Evolutionary conservation across 2,888 invertebrate genomes (phyloP).

Genomic region (Mesorhabditis spiculigera): DNA sequence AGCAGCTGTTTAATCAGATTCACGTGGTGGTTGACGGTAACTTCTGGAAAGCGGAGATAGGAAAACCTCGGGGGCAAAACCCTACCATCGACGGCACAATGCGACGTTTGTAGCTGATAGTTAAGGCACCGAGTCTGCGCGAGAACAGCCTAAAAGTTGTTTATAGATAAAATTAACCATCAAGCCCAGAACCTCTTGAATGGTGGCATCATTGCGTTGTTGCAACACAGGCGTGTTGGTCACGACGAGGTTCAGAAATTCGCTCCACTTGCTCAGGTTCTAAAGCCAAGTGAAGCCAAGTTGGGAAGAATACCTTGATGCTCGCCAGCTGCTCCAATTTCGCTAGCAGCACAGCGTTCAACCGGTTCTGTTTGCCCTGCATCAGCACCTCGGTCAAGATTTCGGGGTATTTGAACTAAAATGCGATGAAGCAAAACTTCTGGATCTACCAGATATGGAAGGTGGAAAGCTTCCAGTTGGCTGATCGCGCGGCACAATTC

Average conservation of each 20-base stretch:
- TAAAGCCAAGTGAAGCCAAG: neutral
- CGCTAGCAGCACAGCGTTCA: slow-evolving; percentile 24
- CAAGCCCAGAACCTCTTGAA: neutral
- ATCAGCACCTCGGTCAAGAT: slow-evolving; percentile 14
- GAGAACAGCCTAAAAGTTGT: neutral
- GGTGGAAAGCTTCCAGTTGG: slow-evolving; percentile 16
- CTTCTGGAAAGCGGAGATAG: neutral
- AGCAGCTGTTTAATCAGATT: neutral
- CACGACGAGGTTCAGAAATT: neutral
- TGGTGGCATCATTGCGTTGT: neutral
- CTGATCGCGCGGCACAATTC: slow-evolving; percentile 17
- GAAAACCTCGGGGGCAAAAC: too few relatives aligned
- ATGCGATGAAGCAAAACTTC: neutral
- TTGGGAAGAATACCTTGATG: slow-evolving; percentile 12
- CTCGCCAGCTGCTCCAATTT: slow-evolving; percentile 29
- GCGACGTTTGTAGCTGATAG: neutral
- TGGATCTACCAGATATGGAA: slow-evolving; percentile 15
- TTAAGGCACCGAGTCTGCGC: neutral
- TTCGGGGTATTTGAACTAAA: slow-evolving; percentile 18
- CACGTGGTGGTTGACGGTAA: neutral
- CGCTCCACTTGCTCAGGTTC: neutral
- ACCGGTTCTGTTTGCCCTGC: slow-evolving; percentile 8
- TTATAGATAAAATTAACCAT: neutral
- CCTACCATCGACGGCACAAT: neutral
- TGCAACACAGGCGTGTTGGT: neutral